Evolutionary conservation across 2,797 vertebrate species (phyloP), one percentile per base, ranked within the genome.

Genomic region (Gambusia yucatana): DNA sequence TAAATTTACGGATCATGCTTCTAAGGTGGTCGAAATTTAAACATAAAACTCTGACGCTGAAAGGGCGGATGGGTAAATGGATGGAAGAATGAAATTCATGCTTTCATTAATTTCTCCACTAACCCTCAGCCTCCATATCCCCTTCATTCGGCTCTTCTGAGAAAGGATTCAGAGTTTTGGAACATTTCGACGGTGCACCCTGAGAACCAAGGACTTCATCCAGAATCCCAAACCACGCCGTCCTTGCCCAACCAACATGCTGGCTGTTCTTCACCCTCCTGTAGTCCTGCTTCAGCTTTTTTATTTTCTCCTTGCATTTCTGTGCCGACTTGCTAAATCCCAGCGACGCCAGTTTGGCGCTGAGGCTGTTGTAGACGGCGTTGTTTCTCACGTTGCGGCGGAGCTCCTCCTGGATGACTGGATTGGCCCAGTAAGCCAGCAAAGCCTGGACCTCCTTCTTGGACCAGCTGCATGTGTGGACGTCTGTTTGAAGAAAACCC

Each of bases 251-350:
- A 7, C 50, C 28, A 4, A 39, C 48, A 17, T 61, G 55, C 3
- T 72, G 50, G 17, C 75, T 25, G 3, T 28, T 82, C 72, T 82
- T 87, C 69, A 87, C 76, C 67, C 70, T 90, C 63, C 77, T 87
- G 70, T 85, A 87, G 7, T 85, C 78, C 48, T 84, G 81, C 72
- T 88, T 88, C 67, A 85, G 69, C 41, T 88, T 87, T 70, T 84
- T 85, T 16, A 85, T 82, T 74, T 88, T 90, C 77, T 88, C 86
- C 44, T 82, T 82, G 78, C 82, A 89, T 25, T 84, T 82, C 30
- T 81, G 59, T 4, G 86, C 59, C 0, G 76, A 39, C 73, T 89
- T 87, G 73, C 46, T 80, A 63, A 88, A 89, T 55, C 84, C 88
- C 2, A 86, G 81, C 0, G 76, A 77, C 2, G 81, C 76, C 22